A percentile compares a stretch with the other conserved stretches of the same genome.
Evolutionary conservation across 2,888 invertebrate species (phyloP).

Genomic region (Clostera curtula): DNA sequence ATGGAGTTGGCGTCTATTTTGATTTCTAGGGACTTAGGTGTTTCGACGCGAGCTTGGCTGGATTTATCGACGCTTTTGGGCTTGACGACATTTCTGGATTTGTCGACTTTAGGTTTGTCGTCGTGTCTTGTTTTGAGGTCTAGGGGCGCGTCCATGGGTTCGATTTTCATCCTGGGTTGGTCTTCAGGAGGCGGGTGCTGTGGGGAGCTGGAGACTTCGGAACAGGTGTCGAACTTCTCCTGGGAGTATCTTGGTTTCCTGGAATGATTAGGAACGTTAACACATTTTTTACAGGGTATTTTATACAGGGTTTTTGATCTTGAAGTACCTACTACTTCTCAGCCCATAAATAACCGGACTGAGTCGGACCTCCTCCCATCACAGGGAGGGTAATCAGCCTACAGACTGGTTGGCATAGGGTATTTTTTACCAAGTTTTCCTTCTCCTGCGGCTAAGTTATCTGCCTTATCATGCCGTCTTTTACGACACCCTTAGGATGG

Average conservation of each 20-base stretch:
- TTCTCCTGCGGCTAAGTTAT: too few species aligned
- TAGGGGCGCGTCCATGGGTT: constrained; percentile 45
- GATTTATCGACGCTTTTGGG: constrained; percentile 45
- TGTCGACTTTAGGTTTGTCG: constrained; percentile 54
- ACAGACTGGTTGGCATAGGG: too few species aligned
- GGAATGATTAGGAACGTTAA: too few species aligned
- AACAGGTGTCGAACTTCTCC: constrained; percentile 62
- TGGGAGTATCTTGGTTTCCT: constrained; percentile 62
- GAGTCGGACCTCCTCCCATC: too few species aligned
- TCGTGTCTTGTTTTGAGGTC: constrained; percentile 52
- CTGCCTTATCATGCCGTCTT: too few species aligned
- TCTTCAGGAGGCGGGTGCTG: constrained; percentile 55
- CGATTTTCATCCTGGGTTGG: constrained; percentile 43
- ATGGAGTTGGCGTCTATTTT: constrained; percentile 61
- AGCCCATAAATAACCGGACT: too few species aligned
- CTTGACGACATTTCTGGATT: constrained; percentile 46
- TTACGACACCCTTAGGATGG: too few species aligned
- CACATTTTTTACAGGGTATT: too few species aligned
- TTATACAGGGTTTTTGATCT: too few species aligned
- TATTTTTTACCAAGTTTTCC: too few species aligned
- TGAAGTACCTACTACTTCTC: too few species aligned
- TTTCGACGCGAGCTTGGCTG: constrained; percentile 40
- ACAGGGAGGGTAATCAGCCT: too few species aligned
- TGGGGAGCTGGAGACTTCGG: constrained; percentile 61
- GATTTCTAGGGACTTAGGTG: constrained; percentile 45